Conservation (phyloP, 2,888 invertebrate genomes). For the Cantharis lateralis region DNA sequence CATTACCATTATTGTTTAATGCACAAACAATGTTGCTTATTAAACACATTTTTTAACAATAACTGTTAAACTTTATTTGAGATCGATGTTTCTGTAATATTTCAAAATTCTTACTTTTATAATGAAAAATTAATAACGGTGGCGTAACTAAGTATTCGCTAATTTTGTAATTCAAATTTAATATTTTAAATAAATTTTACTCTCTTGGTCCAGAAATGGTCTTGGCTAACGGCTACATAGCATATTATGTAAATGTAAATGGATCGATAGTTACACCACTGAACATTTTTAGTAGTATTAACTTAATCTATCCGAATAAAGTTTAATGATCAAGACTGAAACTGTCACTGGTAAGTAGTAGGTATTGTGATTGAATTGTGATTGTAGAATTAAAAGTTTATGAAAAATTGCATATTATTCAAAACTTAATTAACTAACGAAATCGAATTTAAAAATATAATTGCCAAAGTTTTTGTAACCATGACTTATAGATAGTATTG, state of each 20-base stretch:
- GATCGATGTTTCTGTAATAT: neutral
- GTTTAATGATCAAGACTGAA: neutral
- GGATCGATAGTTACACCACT: neutral
- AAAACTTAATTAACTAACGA: conserved; percentile 1
- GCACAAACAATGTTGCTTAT: neutral
- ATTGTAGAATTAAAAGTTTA: conserved; percentile 15
- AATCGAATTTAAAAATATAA: neutral
- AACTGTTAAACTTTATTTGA: neutral
- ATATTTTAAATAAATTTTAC: neutral
- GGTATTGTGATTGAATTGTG: conserved; percentile 12
- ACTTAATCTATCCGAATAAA: neutral
- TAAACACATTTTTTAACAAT: neutral
- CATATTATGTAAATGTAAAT: too few relatives aligned
- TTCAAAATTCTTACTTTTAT: neutral
- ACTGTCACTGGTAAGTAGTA: conserved; percentile 9
- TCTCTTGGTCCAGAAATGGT: neutral
- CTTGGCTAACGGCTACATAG: neutral
- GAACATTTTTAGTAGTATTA: neutral
- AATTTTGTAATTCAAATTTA: neutral
- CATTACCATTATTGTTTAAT: neutral
- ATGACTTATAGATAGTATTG: conserved; percentile 38
- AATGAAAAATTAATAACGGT: neutral
- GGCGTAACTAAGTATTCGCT: neutral
- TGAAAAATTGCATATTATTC: conserved; percentile 9
- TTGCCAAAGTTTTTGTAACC: conserved; percentile 41